Evolutionary conservation across 2,888 invertebrate species (phyloP), one percentile per base, ranked within the genome.

Genomic region (Papilio elwesi): DNA sequence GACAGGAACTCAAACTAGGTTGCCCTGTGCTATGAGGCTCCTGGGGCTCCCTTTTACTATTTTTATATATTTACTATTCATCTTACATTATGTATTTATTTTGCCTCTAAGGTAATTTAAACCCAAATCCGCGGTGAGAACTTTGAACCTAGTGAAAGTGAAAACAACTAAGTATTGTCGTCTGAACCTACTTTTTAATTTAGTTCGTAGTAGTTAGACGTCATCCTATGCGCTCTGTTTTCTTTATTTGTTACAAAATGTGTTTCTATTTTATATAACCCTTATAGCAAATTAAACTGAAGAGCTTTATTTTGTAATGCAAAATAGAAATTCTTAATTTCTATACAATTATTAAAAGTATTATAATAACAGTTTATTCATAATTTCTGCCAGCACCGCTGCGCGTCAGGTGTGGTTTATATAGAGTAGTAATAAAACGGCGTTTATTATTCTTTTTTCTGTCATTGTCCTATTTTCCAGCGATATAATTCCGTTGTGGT

Each of bases 381-480:
- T 13, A 13, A 57, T 36, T 16, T 53, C 15, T 8, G 16, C 9
- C 16, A 16, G 10, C 15, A 16, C 10, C 52, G 6, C 5, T 55
- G 5, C 10, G 12, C 11, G 9, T 53, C 53, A 16, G 10, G 5
- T 16, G 6, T 43, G 43, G 7, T 9, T 43, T 43, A 9, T 43
- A 16, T 43, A 55, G 16, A 16, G 36, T 38, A 47, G n/a, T 67
- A 67, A 16, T 48, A 64, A 71, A 69, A 68, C 68, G 68, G 49
- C 59, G 59, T 75, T 74, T 70, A 68, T 62, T 64, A 71, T 67
- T 57, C 64, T n/a, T n/a, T n/a, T n/a, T n/a, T n/a, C n/a, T 71
- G 59, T 62, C 69, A 12, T 26, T 67, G 55, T 52, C 59, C 72
- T 74, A 76, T 71, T 71, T 51, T 65, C 38, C 55, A 68, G 48